These are phyloP conservation scores for Campylomormyrus numenius DNA, from an alignment of 2,113 vertebrate genomes.

Conservation along the genomic window DNA sequence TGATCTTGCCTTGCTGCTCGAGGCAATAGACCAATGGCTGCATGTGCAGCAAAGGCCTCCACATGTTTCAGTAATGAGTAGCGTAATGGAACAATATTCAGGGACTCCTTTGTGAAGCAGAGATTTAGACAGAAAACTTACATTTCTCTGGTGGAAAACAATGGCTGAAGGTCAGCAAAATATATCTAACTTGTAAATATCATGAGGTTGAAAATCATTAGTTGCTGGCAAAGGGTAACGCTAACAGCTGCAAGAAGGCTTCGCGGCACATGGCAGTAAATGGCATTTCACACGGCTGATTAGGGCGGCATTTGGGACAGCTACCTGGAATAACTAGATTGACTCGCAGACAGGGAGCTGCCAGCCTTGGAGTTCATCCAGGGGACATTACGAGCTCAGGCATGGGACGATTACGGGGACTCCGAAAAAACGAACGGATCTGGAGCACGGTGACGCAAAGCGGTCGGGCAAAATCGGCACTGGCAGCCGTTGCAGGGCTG, in stretches of 20 bases:
- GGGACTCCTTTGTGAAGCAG: background rate
- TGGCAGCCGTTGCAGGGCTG: background rate
- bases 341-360: background rate
- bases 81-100: background rate
- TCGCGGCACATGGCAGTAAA: background rate
- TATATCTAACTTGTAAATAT: background rate
- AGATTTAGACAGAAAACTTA: background rate
- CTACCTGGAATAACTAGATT: background rate
- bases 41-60: background rate
- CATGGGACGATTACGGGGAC: background rate
- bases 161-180: background rate
- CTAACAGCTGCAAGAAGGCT: background rate
- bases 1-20: background rate
- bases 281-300: background rate
- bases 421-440: background rate
- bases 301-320: background rate
- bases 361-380: background rate
- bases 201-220: background rate
- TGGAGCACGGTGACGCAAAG: background rate
- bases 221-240: background rate
- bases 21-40: background rate
- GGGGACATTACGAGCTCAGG: background rate
- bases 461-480: background rate
- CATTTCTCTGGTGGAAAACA: background rate
- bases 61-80: background rate